phyloP scores from a whole-genome alignment of 2,113 vertebrate species.

The Prunella fulvescens region DNA sequence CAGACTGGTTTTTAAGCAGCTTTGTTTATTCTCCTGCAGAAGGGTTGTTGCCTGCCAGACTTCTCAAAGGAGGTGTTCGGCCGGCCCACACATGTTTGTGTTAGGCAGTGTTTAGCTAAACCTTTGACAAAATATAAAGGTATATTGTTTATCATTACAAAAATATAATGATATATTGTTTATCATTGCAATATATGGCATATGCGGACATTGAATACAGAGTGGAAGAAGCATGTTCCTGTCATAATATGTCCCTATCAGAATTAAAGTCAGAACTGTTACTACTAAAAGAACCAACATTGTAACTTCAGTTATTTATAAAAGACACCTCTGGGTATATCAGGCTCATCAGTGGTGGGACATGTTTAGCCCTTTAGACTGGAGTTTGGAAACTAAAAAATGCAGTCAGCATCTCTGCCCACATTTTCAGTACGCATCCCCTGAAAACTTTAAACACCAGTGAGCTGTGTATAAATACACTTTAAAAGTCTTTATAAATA shows the following conservation, averaged over 20 bases:
- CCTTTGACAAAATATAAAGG: neutral
- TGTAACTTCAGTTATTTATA: neutral
- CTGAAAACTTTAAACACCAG: neutral
- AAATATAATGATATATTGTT: neutral
- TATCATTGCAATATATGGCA: neutral
- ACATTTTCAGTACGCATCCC: neutral
- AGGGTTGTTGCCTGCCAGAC: neutral
- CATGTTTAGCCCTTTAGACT: neutral
- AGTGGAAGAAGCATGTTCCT: neutral
- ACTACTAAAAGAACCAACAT: neutral
- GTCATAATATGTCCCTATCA: neutral
- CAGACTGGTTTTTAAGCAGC: neutral
- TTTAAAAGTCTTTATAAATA: neutral
- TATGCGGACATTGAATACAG: neutral
- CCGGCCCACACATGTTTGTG: neutral
- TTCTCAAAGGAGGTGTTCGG: neutral
- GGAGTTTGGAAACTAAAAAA: neutral
- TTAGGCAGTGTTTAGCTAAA: neutral
- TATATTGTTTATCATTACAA: neutral
- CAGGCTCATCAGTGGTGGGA: neutral
- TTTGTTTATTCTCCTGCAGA: neutral
- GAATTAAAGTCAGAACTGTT: neutral
- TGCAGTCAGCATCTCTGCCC: neutral
- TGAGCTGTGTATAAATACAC: neutral
- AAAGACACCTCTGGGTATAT: neutral